Evolutionary conservation across 2,797 vertebrate genomes (phyloP), one percentile per base, ranked within the genome.

Genomic region (Lithobates pipiens): DNA sequence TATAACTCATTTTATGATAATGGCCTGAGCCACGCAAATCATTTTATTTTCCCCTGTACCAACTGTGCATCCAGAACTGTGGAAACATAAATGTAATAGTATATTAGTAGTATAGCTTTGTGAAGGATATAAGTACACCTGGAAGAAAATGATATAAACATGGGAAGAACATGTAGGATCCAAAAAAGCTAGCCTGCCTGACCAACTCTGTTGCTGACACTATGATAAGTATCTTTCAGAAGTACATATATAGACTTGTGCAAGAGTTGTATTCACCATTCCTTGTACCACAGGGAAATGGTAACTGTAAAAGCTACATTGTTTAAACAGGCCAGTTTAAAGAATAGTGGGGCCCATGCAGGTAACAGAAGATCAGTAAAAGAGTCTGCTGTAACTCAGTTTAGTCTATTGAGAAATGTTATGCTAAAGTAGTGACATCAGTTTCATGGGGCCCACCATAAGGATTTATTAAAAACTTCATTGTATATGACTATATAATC

Each of bases 361-460:
- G 50, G 78, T 76, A 76, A 71, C 27, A 71, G 78, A 39, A 76
- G 73, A 86, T 71, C 65, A 76, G 78, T 81, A 76, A 81, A 86
- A 81, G 63, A 68, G 84, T 68, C 78, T 86, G 78, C 34, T 76
- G n/a, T 81, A 76, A 69, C 73, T 81, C 73, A 81, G 84, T 81
- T 86, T 86, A 81, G 72, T 76, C 78, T 86, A 77, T 65, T 77
- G 73, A 86, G 63, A 81, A 86, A 80, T 85, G 77, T 85, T 85
- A 80, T 67, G 46, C 54, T 77, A 77, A 71, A 70, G 57, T 74
- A 80, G 83, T 85, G 77, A 85, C 84, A 85, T 85, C 77, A 69
- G 42, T 63, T 85, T 68, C 44, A 80, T 70, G 77, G 71, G 77
- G 84, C 84, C 84, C 77, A 80, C 65, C 25, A 70, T 68, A 69